These are phyloP conservation scores for Euplexia lucipara DNA, from an alignment of 2,888 invertebrate species.

Conservation along the genomic window DNA sequence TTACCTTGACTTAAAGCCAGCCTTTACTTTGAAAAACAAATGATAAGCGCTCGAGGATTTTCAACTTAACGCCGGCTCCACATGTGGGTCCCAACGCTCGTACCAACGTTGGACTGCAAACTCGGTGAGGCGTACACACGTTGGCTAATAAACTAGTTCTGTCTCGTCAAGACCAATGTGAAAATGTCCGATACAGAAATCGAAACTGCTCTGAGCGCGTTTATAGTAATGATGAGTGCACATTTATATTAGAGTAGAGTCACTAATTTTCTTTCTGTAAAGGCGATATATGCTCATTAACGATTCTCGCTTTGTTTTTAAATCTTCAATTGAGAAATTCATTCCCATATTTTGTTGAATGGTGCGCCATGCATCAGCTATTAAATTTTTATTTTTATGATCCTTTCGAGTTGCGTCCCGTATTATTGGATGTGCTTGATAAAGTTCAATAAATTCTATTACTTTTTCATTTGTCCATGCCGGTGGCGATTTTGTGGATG, in stretches of 20 bases:
- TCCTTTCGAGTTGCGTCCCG: slow-evolving; percentile 44
- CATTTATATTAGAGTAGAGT: slow-evolving; percentile 38
- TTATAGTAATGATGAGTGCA: slow-evolving; percentile 25
- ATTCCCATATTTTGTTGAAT: slow-evolving; percentile 24
- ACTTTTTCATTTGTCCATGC: slow-evolving; percentile 54
- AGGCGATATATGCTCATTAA: slow-evolving; percentile 49
- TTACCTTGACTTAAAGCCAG: neutral
- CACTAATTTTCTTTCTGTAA: slow-evolving; percentile 51
- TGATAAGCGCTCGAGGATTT: neutral
- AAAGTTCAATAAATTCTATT: slow-evolving; percentile 44
- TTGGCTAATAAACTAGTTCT: slow-evolving; percentile 40
- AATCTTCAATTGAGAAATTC: slow-evolving; percentile 17
- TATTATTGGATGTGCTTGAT: slow-evolving; percentile 52
- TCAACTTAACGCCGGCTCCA: slow-evolving; percentile 20
- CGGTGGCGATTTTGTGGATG: slow-evolving; percentile 20
- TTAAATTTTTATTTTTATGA: slow-evolving; percentile 55
- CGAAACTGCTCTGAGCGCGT: slow-evolving; percentile 33
- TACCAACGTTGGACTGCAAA: slow-evolving; percentile 35
- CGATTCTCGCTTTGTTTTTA: slow-evolving; percentile 37
- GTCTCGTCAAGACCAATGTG: slow-evolving; percentile 45
- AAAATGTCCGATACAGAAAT: slow-evolving; percentile 44
- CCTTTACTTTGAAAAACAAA: neutral
- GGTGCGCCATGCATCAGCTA: slow-evolving; percentile 52
- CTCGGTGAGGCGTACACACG: slow-evolving; percentile 43
- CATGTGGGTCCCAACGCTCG: slow-evolving; percentile 38